Conservation (phyloP, 2,888 invertebrate species). For the Holacanthella duospinosa region DNA sequence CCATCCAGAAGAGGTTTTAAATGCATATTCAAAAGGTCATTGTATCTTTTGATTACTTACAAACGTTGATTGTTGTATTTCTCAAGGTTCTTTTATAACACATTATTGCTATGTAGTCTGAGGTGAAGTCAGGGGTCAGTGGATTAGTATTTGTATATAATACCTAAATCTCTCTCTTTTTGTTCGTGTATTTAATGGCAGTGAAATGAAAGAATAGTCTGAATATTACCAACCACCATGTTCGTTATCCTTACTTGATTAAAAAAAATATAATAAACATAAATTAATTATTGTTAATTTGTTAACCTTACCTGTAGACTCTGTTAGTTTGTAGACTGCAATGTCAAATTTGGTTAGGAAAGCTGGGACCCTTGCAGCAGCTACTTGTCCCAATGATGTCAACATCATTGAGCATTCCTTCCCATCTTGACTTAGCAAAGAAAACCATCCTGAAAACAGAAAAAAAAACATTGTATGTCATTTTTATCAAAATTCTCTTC, state of each 20-base stretch:
- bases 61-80: not conserved
- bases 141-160: too few species aligned
- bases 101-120: too few species aligned
- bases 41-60: not conserved
- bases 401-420: slow-evolving; percentile 34
- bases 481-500: not conserved
- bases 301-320: slow-evolving; percentile 19
- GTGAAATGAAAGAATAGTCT: too few species aligned
- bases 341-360: slow-evolving; percentile 55
- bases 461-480: not conserved
- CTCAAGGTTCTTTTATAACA: too few species aligned
- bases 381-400: slow-evolving; percentile 39
- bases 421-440: slow-evolving; percentile 30
- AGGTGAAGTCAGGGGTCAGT: too few species aligned
- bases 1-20: too few species aligned
- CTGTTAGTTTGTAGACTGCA: slow-evolving; percentile 48
- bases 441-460: slow-evolving; percentile 33
- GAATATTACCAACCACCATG: too few species aligned
- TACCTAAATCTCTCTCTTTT: too few species aligned
- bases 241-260: too few species aligned
- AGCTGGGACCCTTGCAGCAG: slow-evolving; percentile 56
- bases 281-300: too few species aligned
- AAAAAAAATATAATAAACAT: too few species aligned
- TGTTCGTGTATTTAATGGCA: too few species aligned
- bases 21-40: not conserved